Percentiles rank a stretch among this genome's conserved stretches.
These are phyloP conservation scores for Notodonta ziczac DNA, from an alignment of 2,888 invertebrate genomes.

Conservation along the genomic window DNA sequence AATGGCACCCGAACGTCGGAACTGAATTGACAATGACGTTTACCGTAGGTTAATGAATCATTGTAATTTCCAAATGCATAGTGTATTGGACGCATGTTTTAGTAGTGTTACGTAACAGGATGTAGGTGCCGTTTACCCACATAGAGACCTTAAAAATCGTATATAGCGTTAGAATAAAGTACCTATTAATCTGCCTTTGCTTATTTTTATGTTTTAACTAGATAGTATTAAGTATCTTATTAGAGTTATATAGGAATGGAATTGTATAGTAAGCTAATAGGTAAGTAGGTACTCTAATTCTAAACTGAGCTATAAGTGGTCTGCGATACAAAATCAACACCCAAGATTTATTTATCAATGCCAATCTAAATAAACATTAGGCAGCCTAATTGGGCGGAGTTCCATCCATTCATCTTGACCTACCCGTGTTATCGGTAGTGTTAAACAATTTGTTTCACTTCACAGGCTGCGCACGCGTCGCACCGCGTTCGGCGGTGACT, in stretches of 20 bases:
- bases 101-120: not conserved
- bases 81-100: not conserved
- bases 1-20: conserved; percentile 24
- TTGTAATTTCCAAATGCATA: not conserved
- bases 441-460: conserved; percentile 62
- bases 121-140: not conserved
- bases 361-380: not conserved
- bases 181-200: no score
- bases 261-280: no score
- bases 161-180: no score
- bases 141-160: no score
- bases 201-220: no score
- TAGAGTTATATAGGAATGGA: no score
- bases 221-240: no score
- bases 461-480: conserved; percentile 70
- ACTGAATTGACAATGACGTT: conserved; percentile 15
- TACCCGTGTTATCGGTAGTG: conserved; percentile 31
- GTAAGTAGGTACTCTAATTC: no score
- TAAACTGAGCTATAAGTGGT: no score
- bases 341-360: not conserved
- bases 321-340: not conserved
- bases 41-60: conserved; percentile 7
- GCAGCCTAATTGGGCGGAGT: not conserved
- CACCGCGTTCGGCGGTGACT: conserved; percentile 22
- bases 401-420: conserved; percentile 1